Evolutionary conservation across 1,140 invertebrate genomes (phyloP).

Genomic region (Chionoecetes opilio): DNA sequence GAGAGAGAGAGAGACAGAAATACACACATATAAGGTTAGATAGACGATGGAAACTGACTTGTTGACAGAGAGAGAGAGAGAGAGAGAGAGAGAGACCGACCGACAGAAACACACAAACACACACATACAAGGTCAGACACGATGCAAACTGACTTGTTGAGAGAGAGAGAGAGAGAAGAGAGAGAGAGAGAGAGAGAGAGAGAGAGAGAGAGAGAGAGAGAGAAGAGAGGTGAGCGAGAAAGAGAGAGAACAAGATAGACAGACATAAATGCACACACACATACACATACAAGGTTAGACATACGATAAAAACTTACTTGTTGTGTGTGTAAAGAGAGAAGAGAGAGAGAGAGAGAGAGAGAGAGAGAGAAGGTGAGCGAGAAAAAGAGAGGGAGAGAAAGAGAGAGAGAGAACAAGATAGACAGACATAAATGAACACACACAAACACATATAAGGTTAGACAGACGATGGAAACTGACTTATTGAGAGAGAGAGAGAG

Average conservation of each 20-base stretch:
- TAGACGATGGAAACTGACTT: too few relatives aligned
- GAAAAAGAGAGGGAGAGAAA: too few relatives aligned
- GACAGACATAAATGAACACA: neutral
- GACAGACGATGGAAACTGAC: too few relatives aligned
- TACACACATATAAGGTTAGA: too few relatives aligned
- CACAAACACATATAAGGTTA: neutral
- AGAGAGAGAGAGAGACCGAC: neutral
- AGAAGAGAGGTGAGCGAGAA: neutral
- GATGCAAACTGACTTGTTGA: too few relatives aligned
- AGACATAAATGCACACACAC: neutral
- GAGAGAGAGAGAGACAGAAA: too few relatives aligned
- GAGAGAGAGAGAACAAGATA: neutral
- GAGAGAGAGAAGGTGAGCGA: neutral
- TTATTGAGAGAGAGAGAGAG: neutral
- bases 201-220: neutral
- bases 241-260: neutral
- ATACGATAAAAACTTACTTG: too few relatives aligned
- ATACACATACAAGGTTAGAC: neutral
- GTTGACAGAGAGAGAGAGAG: too few relatives aligned
- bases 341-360: conserved; percentile 15
- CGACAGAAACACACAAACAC: neutral
- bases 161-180: too few relatives aligned
- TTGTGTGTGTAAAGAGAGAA: too few relatives aligned
- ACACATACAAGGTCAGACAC: neutral
- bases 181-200: neutral